phyloP scores from a whole-genome alignment of 2,113 vertebrate species.

The Burhinus bistriatus region DNA sequence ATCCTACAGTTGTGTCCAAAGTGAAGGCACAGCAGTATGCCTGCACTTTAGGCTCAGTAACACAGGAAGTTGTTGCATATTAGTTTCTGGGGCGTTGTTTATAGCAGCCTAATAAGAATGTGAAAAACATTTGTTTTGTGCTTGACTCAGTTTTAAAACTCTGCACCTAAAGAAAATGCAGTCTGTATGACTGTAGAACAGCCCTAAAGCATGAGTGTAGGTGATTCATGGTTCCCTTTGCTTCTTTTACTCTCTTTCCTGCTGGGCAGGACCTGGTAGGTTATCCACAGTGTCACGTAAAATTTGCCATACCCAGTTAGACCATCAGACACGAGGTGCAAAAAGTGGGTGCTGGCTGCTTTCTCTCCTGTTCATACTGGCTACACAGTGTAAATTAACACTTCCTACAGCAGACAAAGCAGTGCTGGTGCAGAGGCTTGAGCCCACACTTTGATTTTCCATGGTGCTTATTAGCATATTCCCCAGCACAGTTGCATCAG shows the following conservation, averaged over 20 bases:
- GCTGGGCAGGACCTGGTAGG: not conserved
- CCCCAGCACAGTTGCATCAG: not conserved
- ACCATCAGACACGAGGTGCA: not conserved
- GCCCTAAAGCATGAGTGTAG: not conserved
- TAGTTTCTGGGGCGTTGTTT: not conserved
- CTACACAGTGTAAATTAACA: not conserved
- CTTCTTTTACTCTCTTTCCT: not conserved
- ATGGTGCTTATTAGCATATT: not conserved
- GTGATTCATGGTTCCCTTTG: not conserved
- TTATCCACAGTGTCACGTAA: not conserved
- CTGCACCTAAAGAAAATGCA: not conserved
- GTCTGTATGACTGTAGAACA: not conserved
- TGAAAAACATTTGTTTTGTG: not conserved
- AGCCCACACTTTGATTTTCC: not conserved
- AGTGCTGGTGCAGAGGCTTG: not conserved
- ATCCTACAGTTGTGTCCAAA: not conserved
- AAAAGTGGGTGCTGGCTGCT: not conserved
- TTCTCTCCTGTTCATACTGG: not conserved
- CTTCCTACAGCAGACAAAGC: not conserved
- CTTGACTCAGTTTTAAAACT: not conserved
- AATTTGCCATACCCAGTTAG: not conserved
- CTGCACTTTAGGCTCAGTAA: not conserved
- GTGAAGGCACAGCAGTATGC: not conserved
- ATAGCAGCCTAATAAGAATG: not conserved
- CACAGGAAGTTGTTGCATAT: not conserved